Evolutionary conservation across 1,140 invertebrate genomes (phyloP), one percentile per base, ranked within the genome.

Genomic region (Pseudomyrmex pallidus): DNA sequence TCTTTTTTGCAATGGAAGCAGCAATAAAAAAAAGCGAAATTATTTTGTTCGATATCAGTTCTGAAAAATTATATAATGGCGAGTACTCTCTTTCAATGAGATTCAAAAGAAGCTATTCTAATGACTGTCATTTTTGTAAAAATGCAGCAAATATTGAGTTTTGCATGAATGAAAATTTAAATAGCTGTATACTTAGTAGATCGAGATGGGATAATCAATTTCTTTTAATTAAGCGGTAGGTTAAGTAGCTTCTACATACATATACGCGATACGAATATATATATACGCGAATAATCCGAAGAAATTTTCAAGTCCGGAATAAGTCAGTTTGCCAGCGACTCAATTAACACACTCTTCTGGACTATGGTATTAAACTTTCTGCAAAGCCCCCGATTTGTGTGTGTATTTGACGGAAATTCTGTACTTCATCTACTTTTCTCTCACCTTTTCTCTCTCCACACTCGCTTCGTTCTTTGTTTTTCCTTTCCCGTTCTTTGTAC

Each of bases 271-370:
- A 62, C 46, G 68, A 86, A 82, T 74, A 68, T 20, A 44, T 46
- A 59, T 44, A 17, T 44, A 61, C 72, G 72, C 59, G 74, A 7
- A 59, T 72, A 66, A 76, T 83, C 61, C 4, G 9, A 8, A 76
- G 52, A 85, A 88, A 87, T 67, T 87, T 88, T 76, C n/a, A 63
- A 66, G 9, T 7, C 15, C 35, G 17, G 56, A 82, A 73, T 74
- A 70, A 85, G 64, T 90, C 84, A 85, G 80, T 90, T 90, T 77
- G 83, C 78, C 78, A 87, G 62, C 87, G 88, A 90, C 90, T 89
- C 87, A 89, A 84, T 88, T 62, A 85, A 85, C 57, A 61, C 50
- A 48, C 64, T 66, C 62, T 78, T 76, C 63, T 80, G 63, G 72
- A 88, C 78, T 85, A 87, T 74, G 54, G 46, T 61, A 57, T 82